These are phyloP conservation scores for Nipponia nippon DNA, from an alignment of 2,113 vertebrate genomes.

Conservation along the genomic window DNA sequence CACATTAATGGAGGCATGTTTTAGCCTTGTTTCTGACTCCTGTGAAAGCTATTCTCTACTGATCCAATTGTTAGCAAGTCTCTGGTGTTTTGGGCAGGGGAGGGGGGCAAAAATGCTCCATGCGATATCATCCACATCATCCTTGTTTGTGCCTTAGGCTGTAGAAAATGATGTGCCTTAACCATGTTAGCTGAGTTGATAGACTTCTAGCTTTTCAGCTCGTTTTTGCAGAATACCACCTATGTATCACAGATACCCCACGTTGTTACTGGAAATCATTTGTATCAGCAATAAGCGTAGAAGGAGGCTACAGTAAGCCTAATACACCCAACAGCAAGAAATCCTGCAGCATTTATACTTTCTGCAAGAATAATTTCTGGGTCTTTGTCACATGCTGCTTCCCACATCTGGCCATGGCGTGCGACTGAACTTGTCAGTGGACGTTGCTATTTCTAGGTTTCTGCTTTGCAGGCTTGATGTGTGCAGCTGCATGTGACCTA, in stretches of 20 bases:
- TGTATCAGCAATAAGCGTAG: background rate
- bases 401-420: background rate
- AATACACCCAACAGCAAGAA: background rate
- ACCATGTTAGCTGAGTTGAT: background rate
- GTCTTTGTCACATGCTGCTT: background rate
- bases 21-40: background rate
- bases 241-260: background rate
- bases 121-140: rapidly evolving
- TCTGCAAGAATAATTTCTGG: background rate
- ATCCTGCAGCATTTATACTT: background rate
- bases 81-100: background rate
- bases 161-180: background rate
- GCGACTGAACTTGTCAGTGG: background rate
- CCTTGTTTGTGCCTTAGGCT: background rate
- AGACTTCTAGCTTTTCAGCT: background rate
- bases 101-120: background rate
- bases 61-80: background rate
- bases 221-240: background rate
- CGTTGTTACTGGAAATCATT: background rate
- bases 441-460: background rate
- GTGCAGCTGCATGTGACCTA: background rate
- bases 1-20: rapidly evolving
- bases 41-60: background rate
- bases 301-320: background rate
- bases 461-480: background rate